Conservation (phyloP, 2,113 vertebrate species). For the Oryzias woworae region DNA sequence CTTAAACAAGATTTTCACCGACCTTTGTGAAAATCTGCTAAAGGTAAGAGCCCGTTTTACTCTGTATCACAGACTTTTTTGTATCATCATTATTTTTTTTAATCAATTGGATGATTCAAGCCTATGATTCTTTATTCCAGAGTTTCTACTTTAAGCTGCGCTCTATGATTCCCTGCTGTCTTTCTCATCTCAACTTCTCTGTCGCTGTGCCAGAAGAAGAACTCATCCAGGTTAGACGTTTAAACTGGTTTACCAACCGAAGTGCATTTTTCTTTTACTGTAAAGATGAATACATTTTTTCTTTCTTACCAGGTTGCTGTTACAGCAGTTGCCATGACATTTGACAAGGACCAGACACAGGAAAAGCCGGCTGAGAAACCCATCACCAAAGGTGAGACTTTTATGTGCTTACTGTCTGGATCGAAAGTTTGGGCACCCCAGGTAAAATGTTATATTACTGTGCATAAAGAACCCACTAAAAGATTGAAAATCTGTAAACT, state of each 20-base stretch:
- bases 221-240: slow-evolving; percentile 85
- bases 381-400: slow-evolving; percentile 82
- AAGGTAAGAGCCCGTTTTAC: slow-evolving; percentile 81
- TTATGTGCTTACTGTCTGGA: not conserved
- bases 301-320: slow-evolving; percentile 85
- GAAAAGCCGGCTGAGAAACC: slow-evolving; percentile 83
- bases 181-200: slow-evolving; percentile 96
- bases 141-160: slow-evolving; percentile 97
- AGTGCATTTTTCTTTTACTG: not conserved
- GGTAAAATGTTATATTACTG: too few species aligned
- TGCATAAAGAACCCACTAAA: too few species aligned
- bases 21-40: slow-evolving; percentile 95
- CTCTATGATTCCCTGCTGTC: slow-evolving; percentile 95
- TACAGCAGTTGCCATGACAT: slow-evolving; percentile 96
- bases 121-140: slow-evolving; percentile 69
- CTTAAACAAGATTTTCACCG: slow-evolving; percentile 96
- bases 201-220: slow-evolving; percentile 97
- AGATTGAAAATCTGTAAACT: too few species aligned
- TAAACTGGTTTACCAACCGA: not conserved
- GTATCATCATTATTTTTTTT: not conserved
- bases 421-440: too few species aligned
- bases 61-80: not conserved
- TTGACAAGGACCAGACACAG: slow-evolving; percentile 88
- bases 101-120: not conserved
- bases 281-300: rapidly evolving